These are phyloP conservation scores for Cervus canadensis DNA, from an alignment of 2,113 vertebrate genomes.

Conservation along the genomic window DNA sequence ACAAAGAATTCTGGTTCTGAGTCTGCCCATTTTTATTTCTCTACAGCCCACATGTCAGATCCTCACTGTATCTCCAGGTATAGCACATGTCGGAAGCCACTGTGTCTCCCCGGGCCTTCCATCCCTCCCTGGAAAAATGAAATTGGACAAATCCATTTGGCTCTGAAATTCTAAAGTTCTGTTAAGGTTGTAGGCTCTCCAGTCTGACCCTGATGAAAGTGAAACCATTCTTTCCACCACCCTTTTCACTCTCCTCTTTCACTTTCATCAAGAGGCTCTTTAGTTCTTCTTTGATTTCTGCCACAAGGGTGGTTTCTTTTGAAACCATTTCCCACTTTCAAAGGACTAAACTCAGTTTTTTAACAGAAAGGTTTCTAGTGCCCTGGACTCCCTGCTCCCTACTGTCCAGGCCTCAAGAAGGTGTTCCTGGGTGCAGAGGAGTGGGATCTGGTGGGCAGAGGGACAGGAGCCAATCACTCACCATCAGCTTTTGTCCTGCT, in stretches of 20 bases:
- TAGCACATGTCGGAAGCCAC: background rate
- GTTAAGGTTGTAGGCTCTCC: background rate
- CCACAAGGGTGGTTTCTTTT: background rate
- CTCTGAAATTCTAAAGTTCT: constrained; percentile 38
- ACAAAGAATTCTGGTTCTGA: background rate
- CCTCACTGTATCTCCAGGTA: background rate
- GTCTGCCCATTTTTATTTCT: background rate
- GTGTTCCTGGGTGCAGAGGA: background rate
- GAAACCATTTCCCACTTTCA: constrained; percentile 31
- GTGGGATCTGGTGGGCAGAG: background rate
- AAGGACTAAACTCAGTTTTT: constrained; percentile 32
- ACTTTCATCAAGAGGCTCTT: background rate
- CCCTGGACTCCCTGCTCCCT: background rate
- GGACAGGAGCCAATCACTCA: background rate
- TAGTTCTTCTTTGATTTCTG: background rate
- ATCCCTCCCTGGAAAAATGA: constrained; percentile 37
- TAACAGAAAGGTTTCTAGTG: background rate
- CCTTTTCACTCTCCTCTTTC: background rate
- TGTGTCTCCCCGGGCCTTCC: background rate
- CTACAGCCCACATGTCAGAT: background rate
- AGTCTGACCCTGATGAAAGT: background rate
- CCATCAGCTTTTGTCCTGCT: background rate
- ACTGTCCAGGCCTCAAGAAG: background rate
- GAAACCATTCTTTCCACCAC: background rate
- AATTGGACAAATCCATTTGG: constrained; percentile 19